Evolutionary conservation across 2,797 vertebrate species (phyloP), one percentile per base, ranked within the genome.

Genomic region (Myotis vivesi): DNA sequence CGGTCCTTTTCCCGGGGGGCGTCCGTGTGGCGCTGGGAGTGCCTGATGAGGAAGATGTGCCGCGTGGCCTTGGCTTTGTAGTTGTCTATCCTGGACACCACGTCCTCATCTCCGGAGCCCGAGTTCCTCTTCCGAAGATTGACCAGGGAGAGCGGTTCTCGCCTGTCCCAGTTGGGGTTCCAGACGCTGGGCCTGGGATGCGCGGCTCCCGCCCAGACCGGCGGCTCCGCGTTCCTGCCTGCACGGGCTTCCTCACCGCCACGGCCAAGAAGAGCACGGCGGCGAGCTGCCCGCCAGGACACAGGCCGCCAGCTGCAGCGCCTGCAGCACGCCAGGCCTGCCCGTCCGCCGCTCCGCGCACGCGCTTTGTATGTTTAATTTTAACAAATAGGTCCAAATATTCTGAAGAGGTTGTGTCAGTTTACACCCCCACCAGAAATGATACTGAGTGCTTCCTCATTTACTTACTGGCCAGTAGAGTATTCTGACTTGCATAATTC

Each of bases 131-230:
- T 99, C 95, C 98, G 99, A 38, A 98, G 96, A 69, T 99, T 99
- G 76, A 98, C 89, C 87, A 99, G 97, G 12, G 98, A 97, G 77
- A 98, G 97, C 1, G 99, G 99, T 83, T 99, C 99, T 94, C 99
- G 99, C 97, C 99, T 99, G 97, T 99, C 99, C 99, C 99, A 99
- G 98, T 99, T 99, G 96, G 97, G 98, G 98, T 99, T 99, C 99
- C 99, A 99, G 99, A 97, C 81, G 97, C 98, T 38, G 44, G 92
- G 66, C 95, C 96, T 89, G 97, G 89, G 68, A 20, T 96, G 96
- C 81, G 51, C 19, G 44, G 72, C n/a, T 33, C 87, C 95, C 0
- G 41, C 71, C 82, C 72, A 96, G 16, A 64, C 89, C 4, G 75
- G 76, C 59, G 64, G 90, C 95, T 98, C 75, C 83, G 41, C 98